A percentile compares a stretch with the other conserved stretches of the same genome.
Evolutionary conservation across 2,113 vertebrate genomes (phyloP).

Genomic region (Drymodes brunneopygia): DNA sequence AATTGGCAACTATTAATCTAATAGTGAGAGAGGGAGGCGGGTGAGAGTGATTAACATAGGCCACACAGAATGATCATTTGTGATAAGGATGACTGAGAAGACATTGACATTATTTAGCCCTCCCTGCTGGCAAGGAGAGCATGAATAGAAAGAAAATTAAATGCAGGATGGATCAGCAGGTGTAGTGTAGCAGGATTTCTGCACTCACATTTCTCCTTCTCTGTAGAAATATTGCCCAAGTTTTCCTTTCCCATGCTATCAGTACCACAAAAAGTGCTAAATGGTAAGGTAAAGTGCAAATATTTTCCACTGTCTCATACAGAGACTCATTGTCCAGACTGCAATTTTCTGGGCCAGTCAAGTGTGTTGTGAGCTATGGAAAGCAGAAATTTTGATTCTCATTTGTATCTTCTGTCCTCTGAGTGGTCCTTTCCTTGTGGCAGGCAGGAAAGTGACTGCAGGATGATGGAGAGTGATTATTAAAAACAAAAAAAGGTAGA

Average conservation of each 20-base stretch:
- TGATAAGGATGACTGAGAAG: constrained; percentile 60
- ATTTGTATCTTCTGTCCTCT: not conserved
- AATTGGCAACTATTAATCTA: constrained; percentile 75
- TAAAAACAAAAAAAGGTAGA: not conserved
- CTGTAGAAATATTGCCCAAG: not conserved
- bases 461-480: not conserved
- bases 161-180: not conserved
- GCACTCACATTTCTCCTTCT: not conserved
- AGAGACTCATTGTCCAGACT: not conserved
- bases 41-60: constrained; percentile 63
- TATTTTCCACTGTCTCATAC: not conserved
- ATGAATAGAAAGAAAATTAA: constrained; percentile 41
- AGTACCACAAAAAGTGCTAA: not conserved
- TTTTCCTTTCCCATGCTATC: not conserved
- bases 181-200: not conserved
- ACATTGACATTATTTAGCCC: constrained; percentile 37
- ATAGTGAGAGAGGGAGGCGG: constrained; percentile 4
- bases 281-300: not conserved
- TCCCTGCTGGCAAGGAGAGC: constrained; percentile 16
- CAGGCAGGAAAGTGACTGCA: not conserved
- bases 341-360: not conserved
- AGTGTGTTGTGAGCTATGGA: not conserved
- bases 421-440: not conserved
- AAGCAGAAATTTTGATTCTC: not conserved
- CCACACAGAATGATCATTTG: constrained; percentile 53